Evolutionary conservation across 2,113 vertebrate genomes (phyloP), one percentile per base, ranked within the genome.

Genomic region (Jaculus jaculus): DNA sequence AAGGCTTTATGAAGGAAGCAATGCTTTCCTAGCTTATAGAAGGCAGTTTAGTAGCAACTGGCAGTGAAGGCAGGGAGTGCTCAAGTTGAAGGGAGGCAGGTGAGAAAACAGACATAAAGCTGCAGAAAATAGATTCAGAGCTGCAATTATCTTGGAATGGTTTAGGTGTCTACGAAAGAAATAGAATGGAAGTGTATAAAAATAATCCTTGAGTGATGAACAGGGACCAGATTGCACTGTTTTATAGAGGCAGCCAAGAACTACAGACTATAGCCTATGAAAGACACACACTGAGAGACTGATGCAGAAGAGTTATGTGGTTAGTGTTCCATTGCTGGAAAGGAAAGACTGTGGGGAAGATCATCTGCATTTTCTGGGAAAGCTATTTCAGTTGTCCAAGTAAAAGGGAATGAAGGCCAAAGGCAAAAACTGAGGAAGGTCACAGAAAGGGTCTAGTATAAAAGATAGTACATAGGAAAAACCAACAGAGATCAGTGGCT

Each of bases 181-280:
- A 88, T 34, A 74, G 66, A 92, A 84, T 16, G 23, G 75, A 42
- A 87, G 18, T 84, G 34, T 74, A 34, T 84, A 91, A 91, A 93
- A 95, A 94, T 84, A 96, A 89, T 84, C 39, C 69, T 72, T 78
- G 72, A 90, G 47, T 77, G 65, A 91, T 69, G 73, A 91, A 51
- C 37, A 28, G 39, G 47, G 24, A 30, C 28, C 54, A 89, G 93
- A 66, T 30, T 82, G n/a, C 24, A 84, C 8, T 77, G 30, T 34
- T 15, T 69, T 32, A 2, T 0, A 23, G 72, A 95, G 26, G 13
- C 34, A 61, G 72, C 81, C 84, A 78, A 81, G 68, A 51, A 47
- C 24, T 83, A 87, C 74, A 80, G 28, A 80, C 23, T 39, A n/a
- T 28, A 77, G 51, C n/a, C 61, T 71, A 21, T 63, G 39, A 75